Base-by-base conservation (phyloP, 2,797 vertebrate species). In the Arnoldichthys spilopterus region DNA sequence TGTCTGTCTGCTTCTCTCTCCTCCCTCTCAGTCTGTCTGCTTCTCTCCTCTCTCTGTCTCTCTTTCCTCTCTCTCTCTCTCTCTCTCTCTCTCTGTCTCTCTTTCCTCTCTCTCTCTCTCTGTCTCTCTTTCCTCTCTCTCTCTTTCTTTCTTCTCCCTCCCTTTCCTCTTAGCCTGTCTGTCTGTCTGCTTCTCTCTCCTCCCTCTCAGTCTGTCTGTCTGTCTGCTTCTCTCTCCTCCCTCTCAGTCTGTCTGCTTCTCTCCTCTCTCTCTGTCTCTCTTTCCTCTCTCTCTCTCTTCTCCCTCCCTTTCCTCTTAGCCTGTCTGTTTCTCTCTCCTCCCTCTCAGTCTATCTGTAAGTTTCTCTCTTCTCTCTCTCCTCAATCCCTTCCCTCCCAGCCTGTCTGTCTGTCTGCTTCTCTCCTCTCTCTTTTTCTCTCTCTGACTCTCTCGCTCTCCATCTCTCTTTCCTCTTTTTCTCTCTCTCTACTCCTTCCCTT, bases 1-100 rank as follows among this genome's bases (percentile, higher is more conserved):
- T 74, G 34, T 59, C 76, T 49, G 26, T 72, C 30, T 61, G 26
- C 32, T 68, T 32, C 56, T 58, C 59, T 37, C 58, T 49, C 58
- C 47, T 63, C 72, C 59, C 68, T 72, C n/a, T 24, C 22, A 2
- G 18, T 22, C 53, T 56, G 0, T 24, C 53, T 24, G 22, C 15
- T 3, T 22, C 53, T 26, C 22, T 56, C n/a, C 34, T 3, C 67
- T 30, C 43, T 28, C 43, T 49, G 3, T 32, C 56, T 62, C 72
- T 62, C 43, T 74, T 22, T 61, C 20, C n/a, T 22, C 22, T 26
- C 53, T 56, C n/a, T 24, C 2, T 56, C 7, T 22, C 53, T 26
- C 53, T 26, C n/a, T 11, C 9, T 9, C 1, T n/a, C 18, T 20
- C 16, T 4, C 16, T 16, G 3, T 6, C 47, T 45, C 13, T 49